Conservation (phyloP, 2,113 vertebrate genomes). For the Bos indicus region DNA sequence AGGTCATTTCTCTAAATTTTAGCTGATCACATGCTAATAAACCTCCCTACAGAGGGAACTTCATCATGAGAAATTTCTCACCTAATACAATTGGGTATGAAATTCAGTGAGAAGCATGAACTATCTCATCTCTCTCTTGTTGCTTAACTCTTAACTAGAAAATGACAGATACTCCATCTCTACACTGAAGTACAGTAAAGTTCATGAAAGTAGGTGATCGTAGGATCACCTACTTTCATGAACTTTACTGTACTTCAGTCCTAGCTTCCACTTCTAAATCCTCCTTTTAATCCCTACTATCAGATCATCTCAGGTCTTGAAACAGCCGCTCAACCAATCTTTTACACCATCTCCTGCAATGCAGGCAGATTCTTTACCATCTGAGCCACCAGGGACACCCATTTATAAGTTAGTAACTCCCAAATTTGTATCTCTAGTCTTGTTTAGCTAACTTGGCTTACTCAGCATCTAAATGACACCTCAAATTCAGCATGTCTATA, state of each 20-base stretch:
- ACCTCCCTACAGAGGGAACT: neutral
- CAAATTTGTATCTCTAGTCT: neutral
- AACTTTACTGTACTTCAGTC: neutral
- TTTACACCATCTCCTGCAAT: neutral
- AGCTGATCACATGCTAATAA: neutral
- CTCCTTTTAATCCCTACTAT: neutral
- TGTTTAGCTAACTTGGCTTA: neutral
- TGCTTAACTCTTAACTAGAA: neutral
- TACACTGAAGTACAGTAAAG: no score
- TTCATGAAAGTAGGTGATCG: no score
- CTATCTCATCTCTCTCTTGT: neutral
- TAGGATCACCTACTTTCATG: neutral
- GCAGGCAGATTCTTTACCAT: no score
- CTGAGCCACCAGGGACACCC: no score
- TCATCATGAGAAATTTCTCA: neutral
- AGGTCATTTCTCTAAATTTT: neutral
- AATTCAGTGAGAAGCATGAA: neutral
- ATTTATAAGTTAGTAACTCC: neutral
- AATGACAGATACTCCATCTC: neutral
- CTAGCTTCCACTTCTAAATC: neutral
- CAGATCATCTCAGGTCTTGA: neutral
- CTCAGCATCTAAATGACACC: neutral
- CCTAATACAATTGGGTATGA: neutral
- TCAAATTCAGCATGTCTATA: neutral
- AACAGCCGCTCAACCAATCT: neutral